Conservation (phyloP, 2,113 vertebrate species). For the Microcebus jonahi region DNA sequence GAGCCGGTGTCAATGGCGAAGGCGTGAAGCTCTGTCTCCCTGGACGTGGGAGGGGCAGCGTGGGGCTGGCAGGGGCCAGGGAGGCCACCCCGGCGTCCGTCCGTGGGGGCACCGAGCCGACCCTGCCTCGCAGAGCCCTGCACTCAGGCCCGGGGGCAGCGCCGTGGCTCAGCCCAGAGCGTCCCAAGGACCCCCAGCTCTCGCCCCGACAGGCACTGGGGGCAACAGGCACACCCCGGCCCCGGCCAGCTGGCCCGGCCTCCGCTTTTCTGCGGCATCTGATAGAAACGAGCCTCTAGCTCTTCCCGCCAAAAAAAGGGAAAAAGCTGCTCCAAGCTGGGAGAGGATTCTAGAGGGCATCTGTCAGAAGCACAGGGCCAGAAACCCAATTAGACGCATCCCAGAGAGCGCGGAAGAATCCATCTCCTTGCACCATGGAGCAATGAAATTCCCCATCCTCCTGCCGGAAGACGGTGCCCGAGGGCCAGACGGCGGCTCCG, state of each 20-base stretch:
- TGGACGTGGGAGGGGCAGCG: too few species aligned
- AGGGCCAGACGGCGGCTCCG: fast-evolving
- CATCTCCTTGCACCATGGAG: not conserved
- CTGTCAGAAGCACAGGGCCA: not conserved
- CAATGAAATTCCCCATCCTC: not conserved
- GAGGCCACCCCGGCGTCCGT: too few species aligned
- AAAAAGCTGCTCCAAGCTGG: not conserved
- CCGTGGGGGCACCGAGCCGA: too few species aligned
- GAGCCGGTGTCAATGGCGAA: too few species aligned
- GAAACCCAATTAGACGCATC: not conserved
- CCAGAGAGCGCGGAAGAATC: not conserved
- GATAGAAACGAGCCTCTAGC: not conserved
- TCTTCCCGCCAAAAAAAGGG: not conserved
- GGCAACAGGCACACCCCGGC: too few species aligned
- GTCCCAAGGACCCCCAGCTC: too few species aligned
- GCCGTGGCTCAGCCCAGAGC: too few species aligned
- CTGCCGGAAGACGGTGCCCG: not conserved
- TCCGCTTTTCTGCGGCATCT: not conserved
- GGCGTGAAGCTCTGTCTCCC: too few species aligned
- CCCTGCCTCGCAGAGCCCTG: too few species aligned
- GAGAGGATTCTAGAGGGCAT: not conserved
- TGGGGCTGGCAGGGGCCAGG: too few species aligned
- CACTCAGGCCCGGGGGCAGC: too few species aligned
- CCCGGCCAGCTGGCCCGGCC: fast-evolving
- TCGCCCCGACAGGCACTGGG: too few species aligned